These are phyloP conservation scores for Coracopsis vasa DNA, from an alignment of 2,113 vertebrate genomes.

Conservation along the genomic window DNA sequence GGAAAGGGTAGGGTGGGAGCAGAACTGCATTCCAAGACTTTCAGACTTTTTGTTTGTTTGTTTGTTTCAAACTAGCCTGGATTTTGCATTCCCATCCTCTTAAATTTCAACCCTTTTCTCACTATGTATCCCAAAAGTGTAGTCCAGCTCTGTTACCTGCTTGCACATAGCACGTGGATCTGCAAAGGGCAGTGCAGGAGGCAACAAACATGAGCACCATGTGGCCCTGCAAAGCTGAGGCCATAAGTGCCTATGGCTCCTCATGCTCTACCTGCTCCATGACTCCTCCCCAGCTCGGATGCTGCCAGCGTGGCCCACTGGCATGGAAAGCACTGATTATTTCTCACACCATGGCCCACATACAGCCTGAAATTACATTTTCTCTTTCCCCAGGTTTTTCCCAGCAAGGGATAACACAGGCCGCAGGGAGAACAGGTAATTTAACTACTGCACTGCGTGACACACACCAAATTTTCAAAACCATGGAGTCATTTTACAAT, in stretches of 20 bases:
- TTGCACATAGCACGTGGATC: not conserved
- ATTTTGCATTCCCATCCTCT: not conserved
- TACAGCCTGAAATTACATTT: constrained; percentile 9
- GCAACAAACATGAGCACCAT: not conserved
- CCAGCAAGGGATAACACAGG: constrained; percentile 6
- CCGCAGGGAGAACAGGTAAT: constrained; percentile 36
- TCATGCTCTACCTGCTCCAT: not conserved
- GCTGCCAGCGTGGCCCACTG: not conserved
- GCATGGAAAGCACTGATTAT: not conserved
- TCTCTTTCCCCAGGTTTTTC: constrained; percentile 1
- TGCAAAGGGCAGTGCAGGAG: not conserved
- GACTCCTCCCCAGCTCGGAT: not conserved
- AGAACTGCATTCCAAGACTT: not conserved
- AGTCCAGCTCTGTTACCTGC: not conserved
- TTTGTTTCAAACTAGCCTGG: not conserved
- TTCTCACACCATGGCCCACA: not conserved
- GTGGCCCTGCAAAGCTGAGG: not conserved
- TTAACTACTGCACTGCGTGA: not conserved
- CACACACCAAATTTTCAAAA: not conserved
- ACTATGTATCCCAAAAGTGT: not conserved
- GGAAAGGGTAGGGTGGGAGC: not conserved
- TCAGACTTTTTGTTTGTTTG: not conserved
- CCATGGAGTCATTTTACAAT: not conserved
- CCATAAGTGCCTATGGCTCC: not conserved
- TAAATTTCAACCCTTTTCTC: not conserved